Conservation (phyloP, 2,888 invertebrate genomes). For the Cyaniris semiargus region DNA sequence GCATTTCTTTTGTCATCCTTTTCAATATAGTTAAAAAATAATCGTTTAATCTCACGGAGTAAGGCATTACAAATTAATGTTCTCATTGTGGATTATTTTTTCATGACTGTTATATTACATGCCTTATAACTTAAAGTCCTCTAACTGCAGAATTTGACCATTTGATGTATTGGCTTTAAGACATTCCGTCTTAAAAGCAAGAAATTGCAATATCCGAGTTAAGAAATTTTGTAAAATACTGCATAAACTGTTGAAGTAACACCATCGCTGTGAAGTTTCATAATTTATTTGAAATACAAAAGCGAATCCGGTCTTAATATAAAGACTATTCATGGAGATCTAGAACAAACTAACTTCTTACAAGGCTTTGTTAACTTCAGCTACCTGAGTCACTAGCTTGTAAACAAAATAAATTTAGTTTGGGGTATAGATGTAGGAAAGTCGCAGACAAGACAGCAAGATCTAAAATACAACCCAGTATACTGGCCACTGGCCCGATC, state of each 20-base stretch:
- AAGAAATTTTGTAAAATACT: neutral
- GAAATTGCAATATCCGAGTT: neutral
- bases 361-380: slow-evolving; percentile 26
- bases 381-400: slow-evolving; percentile 25
- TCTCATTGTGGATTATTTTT: too few relatives aligned
- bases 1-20: too few relatives aligned
- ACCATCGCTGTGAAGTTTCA: slow-evolving; percentile 6
- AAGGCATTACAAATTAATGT: too few relatives aligned
- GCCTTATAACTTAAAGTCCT: too few relatives aligned
- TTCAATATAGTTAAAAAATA: too few relatives aligned
- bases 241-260: neutral
- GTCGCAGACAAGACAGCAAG: neutral
- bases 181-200: neutral
- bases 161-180: neutral
- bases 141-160: too few relatives aligned
- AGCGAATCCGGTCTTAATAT: slow-evolving; percentile 6
- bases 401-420: slow-evolving; percentile 25
- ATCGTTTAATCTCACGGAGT: too few relatives aligned
- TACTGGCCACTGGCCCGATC: too few relatives aligned
- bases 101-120: too few relatives aligned
- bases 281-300: slow-evolving; percentile 20
- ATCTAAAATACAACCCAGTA: neutral
- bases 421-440: neutral
- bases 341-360: slow-evolving; percentile 15
- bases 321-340: slow-evolving; percentile 13